These are phyloP conservation scores for Rhabdophis nuchalis DNA, from an alignment of 2,797 vertebrate genomes.

Conservation along the genomic window DNA sequence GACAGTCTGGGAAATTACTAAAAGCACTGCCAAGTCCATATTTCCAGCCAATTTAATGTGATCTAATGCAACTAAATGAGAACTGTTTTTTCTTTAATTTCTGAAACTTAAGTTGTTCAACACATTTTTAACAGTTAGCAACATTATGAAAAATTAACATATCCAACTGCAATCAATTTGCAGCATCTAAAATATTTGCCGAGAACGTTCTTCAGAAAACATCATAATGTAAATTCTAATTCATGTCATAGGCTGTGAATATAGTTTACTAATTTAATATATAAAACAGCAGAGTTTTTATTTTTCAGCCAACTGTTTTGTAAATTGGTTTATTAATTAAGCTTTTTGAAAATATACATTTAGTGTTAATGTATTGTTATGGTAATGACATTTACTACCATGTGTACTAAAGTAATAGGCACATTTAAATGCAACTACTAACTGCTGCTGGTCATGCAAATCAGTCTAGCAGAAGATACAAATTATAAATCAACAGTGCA, in stretches of 20 bases:
- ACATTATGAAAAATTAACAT: neutral
- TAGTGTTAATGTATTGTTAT: conserved; percentile 18
- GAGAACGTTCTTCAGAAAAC: neutral
- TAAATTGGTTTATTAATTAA: conserved; percentile 28
- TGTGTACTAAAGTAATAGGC: conserved; percentile 35
- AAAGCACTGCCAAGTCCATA: neutral
- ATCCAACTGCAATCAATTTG: neutral
- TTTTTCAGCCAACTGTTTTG: conserved; percentile 37
- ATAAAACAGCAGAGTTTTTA: conserved; percentile 27
- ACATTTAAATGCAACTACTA: conserved; percentile 56
- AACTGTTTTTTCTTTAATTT: neutral
- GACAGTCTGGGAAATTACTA: neutral
- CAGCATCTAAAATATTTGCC: neutral
- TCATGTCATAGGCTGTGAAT: neutral
- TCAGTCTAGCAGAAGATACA: conserved; percentile 50
- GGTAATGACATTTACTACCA: conserved; percentile 24
- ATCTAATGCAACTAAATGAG: neutral
- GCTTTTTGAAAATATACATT: conserved; percentile 27
- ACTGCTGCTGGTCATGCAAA: conserved; percentile 32
- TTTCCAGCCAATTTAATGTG: neutral
- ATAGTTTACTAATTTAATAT: conserved; percentile 15
- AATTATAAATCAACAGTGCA: conserved; percentile 57
- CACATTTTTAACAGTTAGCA: conserved; percentile 8
- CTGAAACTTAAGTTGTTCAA: neutral
- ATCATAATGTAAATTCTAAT: conserved; percentile 4